Base-by-base conservation (phyloP, 2,888 invertebrate genomes). In the Amphipoea oculea region DNA sequence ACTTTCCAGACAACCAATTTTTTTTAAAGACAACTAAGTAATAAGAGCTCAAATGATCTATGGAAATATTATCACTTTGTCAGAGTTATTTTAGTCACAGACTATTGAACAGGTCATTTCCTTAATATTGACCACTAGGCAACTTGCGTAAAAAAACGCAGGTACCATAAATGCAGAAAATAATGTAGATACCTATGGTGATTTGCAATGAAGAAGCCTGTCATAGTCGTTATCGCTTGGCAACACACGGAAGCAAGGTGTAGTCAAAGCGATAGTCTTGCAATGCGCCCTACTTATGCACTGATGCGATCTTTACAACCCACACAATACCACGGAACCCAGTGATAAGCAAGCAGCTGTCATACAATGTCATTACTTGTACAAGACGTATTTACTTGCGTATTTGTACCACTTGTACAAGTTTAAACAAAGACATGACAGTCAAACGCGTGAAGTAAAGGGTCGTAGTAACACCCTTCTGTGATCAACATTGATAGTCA, bases 201-300 rank as follows among this genome's bases (percentile, higher is more conserved):
- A 86, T 75, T 75, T 72, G 29, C 67, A 60, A 69, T 51, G 57
- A 69, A 86, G 71, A 72, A 75, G 71, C 62, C 57, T 67, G 62
- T 36, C 71, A 76, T 40, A 68, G 45, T 77, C 72, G 66, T 84
- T 78, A 87, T 79, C 84, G 73, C 45, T 76, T 67, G 71, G 51
- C 87, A 86, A 84, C 57, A 81, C 73, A 76, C 77, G 85, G 85
- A 81, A 87, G n/a, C 63, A 73, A 63, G 69, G 62, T 57, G 71
- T 65, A 60, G 40, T 48, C 54, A 63, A 72, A 83, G 75, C 76
- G 72, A 71, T 78, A 69, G 78, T 83, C 78, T 85, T 83, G 85
- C 87, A 78, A 82, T 78, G 67, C 74, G 84, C 73, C 81, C 89
- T 57, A 88, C 69, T 83, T 88, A 77, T 71, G 79, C 86, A 84